These are phyloP conservation scores for Ptyas mucosa DNA, from an alignment of 2,113 vertebrate species.

Conservation along the genomic window DNA sequence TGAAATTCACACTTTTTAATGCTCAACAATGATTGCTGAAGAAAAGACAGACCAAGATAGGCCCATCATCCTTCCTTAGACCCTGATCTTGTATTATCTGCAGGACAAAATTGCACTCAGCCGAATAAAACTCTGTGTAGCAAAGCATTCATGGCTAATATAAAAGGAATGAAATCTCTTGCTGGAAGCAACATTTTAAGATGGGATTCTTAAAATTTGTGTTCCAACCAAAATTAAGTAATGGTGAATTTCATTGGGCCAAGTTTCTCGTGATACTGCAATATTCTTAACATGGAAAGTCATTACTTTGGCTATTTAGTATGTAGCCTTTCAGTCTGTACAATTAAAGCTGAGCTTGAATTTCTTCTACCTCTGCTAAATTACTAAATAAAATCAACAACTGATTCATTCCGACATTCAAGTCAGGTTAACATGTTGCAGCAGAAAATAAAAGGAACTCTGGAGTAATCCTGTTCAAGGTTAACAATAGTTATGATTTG, in stretches of 20 bases:
- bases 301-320: not conserved
- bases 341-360: conserved; percentile 26
- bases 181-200: not conserved
- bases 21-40: conserved; percentile 22
- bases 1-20: not conserved
- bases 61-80: conserved; percentile 3
- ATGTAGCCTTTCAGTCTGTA: not conserved
- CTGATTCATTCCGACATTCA: not conserved
- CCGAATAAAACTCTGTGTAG: conserved; percentile 42
- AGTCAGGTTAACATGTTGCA: not conserved
- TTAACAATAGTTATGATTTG: not conserved
- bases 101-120: conserved; percentile 22
- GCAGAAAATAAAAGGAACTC: not conserved
- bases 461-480: not conserved
- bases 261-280: conserved; percentile 38
- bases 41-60: conserved; percentile 21
- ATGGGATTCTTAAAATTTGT: conserved; percentile 25
- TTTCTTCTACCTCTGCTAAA: not conserved
- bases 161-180: conserved; percentile 13
- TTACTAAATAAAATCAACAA: not conserved
- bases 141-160: conserved; percentile 35
- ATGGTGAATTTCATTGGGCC: conserved; percentile 42
- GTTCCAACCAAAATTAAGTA: conserved; percentile 34
- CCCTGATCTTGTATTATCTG: conserved; percentile 34
- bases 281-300: conserved; percentile 48